A percentile compares a stretch with the other conserved stretches of the same genome.
Evolutionary conservation across 2,797 vertebrate genomes (phyloP).

Genomic region (Echiichthys vipera): DNA sequence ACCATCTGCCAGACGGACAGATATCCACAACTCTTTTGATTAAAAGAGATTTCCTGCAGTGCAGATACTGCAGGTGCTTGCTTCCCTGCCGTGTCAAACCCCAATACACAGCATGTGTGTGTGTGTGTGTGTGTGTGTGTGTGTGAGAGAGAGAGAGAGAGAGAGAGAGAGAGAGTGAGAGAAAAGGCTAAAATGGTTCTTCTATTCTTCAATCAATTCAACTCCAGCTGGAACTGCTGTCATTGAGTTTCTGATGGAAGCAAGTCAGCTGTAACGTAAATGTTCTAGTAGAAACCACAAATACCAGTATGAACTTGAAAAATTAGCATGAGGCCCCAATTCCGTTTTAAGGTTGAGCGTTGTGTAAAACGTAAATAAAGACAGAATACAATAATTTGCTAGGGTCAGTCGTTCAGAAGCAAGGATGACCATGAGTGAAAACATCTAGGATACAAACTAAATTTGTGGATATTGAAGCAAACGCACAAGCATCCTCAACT

Average conservation of each 20-base stretch:
- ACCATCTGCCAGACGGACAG: background rate
- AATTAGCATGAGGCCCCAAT: too few species aligned
- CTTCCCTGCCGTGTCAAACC: slow-evolving; percentile 29
- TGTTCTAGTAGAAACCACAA: too few species aligned
- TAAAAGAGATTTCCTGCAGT: slow-evolving; percentile 46
- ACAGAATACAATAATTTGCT: too few species aligned
- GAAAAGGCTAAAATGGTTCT: slow-evolving; percentile 7
- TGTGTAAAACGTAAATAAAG: too few species aligned
- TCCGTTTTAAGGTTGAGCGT: too few species aligned
- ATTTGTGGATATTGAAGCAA: background rate
- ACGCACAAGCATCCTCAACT: background rate
- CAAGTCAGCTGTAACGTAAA: slow-evolving; percentile 48
- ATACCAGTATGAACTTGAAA: too few species aligned
- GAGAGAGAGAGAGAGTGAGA: background rate
- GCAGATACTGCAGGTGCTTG: slow-evolving; percentile 29
- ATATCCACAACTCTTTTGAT: slow-evolving; percentile 48
- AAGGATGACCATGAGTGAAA: too few species aligned
- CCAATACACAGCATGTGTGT: background rate
- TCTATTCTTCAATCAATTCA: slow-evolving; percentile 46
- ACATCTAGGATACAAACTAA: too few species aligned
- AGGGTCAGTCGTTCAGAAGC: too few species aligned
- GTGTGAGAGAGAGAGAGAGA: background rate
- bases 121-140: background rate
- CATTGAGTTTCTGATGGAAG: slow-evolving; percentile 33
- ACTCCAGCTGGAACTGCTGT: slow-evolving; percentile 31